Evolutionary conservation across 2,113 vertebrate genomes (phyloP).

Genomic region (Eupsittula cactorum): DNA sequence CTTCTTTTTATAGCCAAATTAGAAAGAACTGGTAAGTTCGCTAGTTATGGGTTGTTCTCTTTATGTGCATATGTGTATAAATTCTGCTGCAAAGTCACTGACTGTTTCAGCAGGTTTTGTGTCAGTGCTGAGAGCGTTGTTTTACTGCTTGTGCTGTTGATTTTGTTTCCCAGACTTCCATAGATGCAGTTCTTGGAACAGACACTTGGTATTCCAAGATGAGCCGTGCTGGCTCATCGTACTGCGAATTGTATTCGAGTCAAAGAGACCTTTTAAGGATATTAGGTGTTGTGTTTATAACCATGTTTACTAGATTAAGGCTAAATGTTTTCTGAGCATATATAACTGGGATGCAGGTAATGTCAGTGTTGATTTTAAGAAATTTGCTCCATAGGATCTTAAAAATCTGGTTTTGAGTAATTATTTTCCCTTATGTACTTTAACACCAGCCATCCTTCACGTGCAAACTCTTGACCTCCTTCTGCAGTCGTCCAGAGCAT

Average conservation of each 20-base stretch:
- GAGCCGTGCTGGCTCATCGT: accelerated
- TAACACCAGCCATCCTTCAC: neutral
- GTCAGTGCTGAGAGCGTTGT: accelerated
- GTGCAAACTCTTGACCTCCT: neutral
- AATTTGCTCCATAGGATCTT: neutral
- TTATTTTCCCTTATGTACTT: neutral
- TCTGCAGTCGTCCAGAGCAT: neutral
- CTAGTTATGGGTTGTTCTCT: neutral
- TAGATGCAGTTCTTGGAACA: neutral
- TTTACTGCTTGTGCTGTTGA: neutral
- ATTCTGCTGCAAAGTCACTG: neutral
- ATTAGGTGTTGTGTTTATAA: neutral
- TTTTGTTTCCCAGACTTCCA: neutral
- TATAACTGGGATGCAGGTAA: neutral
- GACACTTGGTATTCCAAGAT: neutral
- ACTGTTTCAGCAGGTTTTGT: neutral
- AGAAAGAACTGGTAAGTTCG: neutral
- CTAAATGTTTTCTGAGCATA: neutral
- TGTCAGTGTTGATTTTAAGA: neutral
- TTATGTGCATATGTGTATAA: neutral
- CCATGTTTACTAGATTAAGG: neutral
- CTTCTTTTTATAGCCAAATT: neutral
- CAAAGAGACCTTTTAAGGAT: neutral
- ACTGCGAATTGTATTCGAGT: neutral
- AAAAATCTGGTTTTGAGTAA: conserved; percentile 5